phyloP scores from a whole-genome alignment of 2,888 invertebrate genomes.

The Campaea margaritaria region DNA sequence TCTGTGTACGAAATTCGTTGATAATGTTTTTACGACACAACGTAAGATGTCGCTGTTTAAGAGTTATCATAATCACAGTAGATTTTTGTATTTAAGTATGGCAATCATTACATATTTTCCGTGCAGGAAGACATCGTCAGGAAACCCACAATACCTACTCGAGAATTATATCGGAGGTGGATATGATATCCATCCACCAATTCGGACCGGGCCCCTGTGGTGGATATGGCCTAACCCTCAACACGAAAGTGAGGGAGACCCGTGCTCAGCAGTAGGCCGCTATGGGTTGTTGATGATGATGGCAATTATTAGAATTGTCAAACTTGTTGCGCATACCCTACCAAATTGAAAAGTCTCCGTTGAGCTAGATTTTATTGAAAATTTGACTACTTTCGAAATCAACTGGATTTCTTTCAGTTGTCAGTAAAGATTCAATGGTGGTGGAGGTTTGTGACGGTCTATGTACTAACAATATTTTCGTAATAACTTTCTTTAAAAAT shows the following conservation, averaged over 20 bases:
- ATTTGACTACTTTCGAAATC: constrained; percentile 8
- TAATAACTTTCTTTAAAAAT: constrained; percentile 80
- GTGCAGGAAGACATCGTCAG: too few relatives aligned
- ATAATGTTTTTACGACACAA: neutral
- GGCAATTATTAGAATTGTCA: constrained; percentile 28
- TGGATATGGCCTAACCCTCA: too few relatives aligned
- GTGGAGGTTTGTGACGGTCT: constrained; percentile 58
- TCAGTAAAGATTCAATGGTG: constrained; percentile 53
- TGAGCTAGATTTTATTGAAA: neutral
- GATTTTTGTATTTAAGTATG: neutral
- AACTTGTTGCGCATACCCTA: constrained; percentile 26
- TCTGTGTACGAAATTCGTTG: too few relatives aligned
- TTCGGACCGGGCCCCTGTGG: too few relatives aligned
- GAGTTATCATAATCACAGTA: neutral
- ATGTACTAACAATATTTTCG: constrained; percentile 59
- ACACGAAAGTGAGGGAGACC: too few relatives aligned
- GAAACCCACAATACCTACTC: too few relatives aligned
- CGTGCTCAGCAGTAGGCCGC: too few relatives aligned
- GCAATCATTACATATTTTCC: too few relatives aligned
- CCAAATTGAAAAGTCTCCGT: constrained; percentile 5
- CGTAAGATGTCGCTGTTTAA: constrained; percentile 8
- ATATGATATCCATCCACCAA: too few relatives aligned
- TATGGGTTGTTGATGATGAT: too few relatives aligned
- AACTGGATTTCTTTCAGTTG: constrained; percentile 31
- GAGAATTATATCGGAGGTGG: too few relatives aligned